Base-by-base conservation (phyloP, 2,797 vertebrate species). In the Hephaestus fuliginosus region DNA sequence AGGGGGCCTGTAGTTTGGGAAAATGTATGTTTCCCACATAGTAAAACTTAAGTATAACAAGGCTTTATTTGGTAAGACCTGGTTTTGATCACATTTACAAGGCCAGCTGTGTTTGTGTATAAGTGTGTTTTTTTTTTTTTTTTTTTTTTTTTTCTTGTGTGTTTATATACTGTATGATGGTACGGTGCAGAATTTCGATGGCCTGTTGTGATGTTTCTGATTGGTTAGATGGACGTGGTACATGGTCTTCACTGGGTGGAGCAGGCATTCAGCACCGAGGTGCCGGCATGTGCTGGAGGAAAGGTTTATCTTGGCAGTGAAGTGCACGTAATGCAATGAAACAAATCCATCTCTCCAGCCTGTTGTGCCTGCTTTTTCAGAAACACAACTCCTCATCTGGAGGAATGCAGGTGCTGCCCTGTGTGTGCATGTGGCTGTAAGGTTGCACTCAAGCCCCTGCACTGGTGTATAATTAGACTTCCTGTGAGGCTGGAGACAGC, bases 401-500 rank as follows among this genome's bases (percentile, higher is more conserved):
- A 68, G 79, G 84, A 87, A 80, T 88, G 81, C 83, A 91, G 86
- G 84, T 90, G 86, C 66, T 89, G 74, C 66, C 15, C 25, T 36
- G 25, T 62, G 71, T 81, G 65, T 69, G 56, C 25, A 10, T 51
- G 39, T 48, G 36, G 46, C 80, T 78, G 44, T 78, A 64, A 65
- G n/a, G 68, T 86, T 86, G 74, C 74, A 57, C 4, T 84, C 17
- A 9, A 78, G 62, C 71, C 78, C 44, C 60, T 84, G 15, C 84
- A 49, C 80, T 80, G 66, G 66, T 85, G 48, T 91, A 60, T 93
- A 92, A 94, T 93, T 95, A 93, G 80, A 84, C 91, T 89, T 91
- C 82, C 82, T 90, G 81, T 89, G 71, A 79, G 73, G 77, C 84
- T 82, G 83, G 53, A 85, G 86, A 93, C 94, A 91, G 89, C 93